phyloP scores from a whole-genome alignment of 64 coral and sea anemone species.

The Dendronephthya gigantea region DNA sequence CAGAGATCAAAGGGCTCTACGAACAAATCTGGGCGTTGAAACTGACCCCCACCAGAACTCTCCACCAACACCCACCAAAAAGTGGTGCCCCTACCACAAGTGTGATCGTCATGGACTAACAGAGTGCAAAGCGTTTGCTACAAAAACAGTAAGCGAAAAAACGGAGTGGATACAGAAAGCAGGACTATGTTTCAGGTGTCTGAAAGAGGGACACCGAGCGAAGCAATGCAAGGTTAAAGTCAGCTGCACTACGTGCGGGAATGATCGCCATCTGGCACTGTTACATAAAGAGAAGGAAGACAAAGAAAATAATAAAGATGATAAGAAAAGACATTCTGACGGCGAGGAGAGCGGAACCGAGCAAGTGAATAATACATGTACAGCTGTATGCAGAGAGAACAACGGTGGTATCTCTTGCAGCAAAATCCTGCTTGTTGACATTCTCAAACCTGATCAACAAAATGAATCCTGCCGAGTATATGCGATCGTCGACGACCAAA shows the following conservation, averaged over 20 bases:
- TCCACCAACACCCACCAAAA: neutral
- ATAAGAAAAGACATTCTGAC: neutral
- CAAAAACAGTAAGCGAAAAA: conserved; percentile 25
- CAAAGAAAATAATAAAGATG: neutral
- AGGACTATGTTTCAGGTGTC: conserved; percentile 30
- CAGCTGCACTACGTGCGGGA: conserved; percentile 13
- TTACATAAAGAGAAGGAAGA: conserved; percentile 6
- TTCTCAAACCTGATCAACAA: neutral
- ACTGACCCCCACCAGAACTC: neutral
- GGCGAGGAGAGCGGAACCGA: neutral
- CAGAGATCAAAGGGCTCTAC: neutral
- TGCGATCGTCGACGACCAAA: neutral
- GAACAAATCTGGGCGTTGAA: neutral
- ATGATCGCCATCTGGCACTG: conserved; percentile 1
- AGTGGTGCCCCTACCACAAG: conserved; percentile 22
- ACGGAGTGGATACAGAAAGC: conserved; percentile 18
- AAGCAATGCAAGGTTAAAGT: conserved; percentile 15
- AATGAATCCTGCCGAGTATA: neutral
- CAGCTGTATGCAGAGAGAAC: neutral
- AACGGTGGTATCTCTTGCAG: neutral
- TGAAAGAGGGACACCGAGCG: neutral
- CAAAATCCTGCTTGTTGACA: neutral
- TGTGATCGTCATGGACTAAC: conserved; percentile 18
- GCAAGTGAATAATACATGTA: neutral
- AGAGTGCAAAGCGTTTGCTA: conserved; percentile 26